Base-by-base conservation (phyloP, 2,888 invertebrate species). In the Eristalis pertinax region DNA sequence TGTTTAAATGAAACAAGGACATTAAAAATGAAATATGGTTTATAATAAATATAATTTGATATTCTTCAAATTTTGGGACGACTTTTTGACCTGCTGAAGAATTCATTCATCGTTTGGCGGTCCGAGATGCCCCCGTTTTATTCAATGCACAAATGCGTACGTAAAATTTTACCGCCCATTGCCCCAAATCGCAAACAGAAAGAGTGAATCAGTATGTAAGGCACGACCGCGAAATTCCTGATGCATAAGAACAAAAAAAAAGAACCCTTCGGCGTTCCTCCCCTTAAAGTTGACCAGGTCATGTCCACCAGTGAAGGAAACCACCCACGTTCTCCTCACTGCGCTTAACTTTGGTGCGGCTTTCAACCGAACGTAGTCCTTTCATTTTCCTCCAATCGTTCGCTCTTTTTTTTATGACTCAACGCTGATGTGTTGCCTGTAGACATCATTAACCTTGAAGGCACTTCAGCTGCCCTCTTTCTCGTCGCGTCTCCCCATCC, bases 401-500 rank as follows among this genome's bases (percentile, higher is more conserved):
- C 19, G n/a, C 19, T 35, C 35, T 35, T 38, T 50, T 50, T 60
- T 60, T 60, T 60, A 60, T 29, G 60, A 60, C 60, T 60, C 60
- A 58, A 64, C 67, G 67, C 58, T 41, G 64, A 58, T 35, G 73
- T 74, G 60, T 77, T 69, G 78, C 58, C 78, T 64, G 50, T 67
- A 79, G 65, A 79, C 60, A 73, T 73, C 50, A 56, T 75, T 76
- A 76, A 70, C 81, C 81, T 82, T 82, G 81, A 82, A 82, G 75
- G 70, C 60, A 76, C 70, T 82, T 65, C 60, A 63, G 29, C 41
- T 62, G 58, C 29, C 56, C 24, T 41, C 19, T 7, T 35, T 58
- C 24, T 63, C 11, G 58, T 58, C 58, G 43, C 19, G 22, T 68
- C 38, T 63, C 22, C 26, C 50, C 50, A 8, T 19, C 4, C n/a